phyloP scores from a whole-genome alignment of 2,113 vertebrate species.

The Proterorhinus semilunaris region DNA sequence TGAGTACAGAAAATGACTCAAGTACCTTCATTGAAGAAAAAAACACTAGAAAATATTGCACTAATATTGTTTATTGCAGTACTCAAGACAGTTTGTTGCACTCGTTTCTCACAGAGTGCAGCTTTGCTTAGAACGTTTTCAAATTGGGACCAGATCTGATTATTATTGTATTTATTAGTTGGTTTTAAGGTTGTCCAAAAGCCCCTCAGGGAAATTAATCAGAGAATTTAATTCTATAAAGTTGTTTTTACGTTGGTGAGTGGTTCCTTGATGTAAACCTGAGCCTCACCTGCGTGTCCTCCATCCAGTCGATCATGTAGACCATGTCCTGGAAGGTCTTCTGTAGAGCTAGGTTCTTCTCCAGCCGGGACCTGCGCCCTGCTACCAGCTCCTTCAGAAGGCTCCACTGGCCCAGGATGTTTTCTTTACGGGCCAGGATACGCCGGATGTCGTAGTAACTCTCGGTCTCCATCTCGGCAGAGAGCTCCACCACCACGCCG shows the following conservation, averaged over 20 bases:
- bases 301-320: slow-evolving; percentile 99
- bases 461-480: slow-evolving; percentile 85
- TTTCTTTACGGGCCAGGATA: slow-evolving; percentile 88
- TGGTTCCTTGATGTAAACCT: neutral
- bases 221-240: too few relatives aligned
- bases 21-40: too few relatives aligned
- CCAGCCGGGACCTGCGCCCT: slow-evolving; percentile 82
- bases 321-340: slow-evolving; percentile 98
- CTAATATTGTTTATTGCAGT: too few relatives aligned
- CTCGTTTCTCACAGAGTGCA: too few relatives aligned
- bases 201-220: too few relatives aligned
- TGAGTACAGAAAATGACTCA: too few relatives aligned
- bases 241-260: neutral
- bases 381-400: slow-evolving; percentile 86
- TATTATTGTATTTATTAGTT: too few relatives aligned
- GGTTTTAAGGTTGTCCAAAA: too few relatives aligned
- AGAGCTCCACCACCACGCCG: slow-evolving; percentile 86
- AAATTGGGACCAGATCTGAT: too few relatives aligned
- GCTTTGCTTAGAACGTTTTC: too few relatives aligned
- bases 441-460: slow-evolving; percentile 88
- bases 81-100: too few relatives aligned
- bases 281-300: slow-evolving; percentile 87
- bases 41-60: too few relatives aligned
- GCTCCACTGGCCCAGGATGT: slow-evolving; percentile 90
- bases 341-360: slow-evolving; percentile 92